Base-by-base conservation (phyloP, 2,888 invertebrate species). In the Argynnis bischoffii region DNA sequence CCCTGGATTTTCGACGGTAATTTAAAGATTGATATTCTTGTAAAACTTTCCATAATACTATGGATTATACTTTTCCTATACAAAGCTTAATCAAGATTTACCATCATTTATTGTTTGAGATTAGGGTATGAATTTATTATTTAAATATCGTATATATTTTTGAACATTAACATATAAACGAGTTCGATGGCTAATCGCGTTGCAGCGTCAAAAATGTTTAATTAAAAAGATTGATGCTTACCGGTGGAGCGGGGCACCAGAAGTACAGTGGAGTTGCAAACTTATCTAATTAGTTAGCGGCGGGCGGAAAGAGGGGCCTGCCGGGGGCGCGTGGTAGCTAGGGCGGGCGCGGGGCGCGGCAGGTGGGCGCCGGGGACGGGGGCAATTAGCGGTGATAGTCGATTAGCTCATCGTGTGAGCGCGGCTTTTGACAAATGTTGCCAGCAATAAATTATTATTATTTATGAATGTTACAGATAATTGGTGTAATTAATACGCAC, bases 201-300 rank as follows among this genome's bases (percentile, higher is more conserved):
- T 82, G 88, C 85, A 87, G 88, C 90, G 91, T 91, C 91, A 91
- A 92, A 92, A 91, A 90, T 91, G 88, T 92, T 92, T 92, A 91
- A 92, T 92, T 92, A 92, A 89, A 92, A 92, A 92, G 92, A 92
- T 92, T 92, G 90, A 92, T 91, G 92, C 89, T 90, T 88, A 89
- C 89, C 86, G 89, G 84, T 81, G 81, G 84, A 85, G 85, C 87
- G 83, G 85, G 88, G 87, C 83, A 86, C 87, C 88, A 90, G 90
- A 89, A 91, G 90, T 90, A 92, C 89, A 91, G 91, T 88, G 81
- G 86, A 91, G 91, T 90, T 91, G 90, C 88, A 89, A 92, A 92
- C 90, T 92, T 92, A 92, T 91, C 91, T 92, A 92, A 92, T 92
- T 92, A 92, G 92, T 91, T 87, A 80, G 87, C 83, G 84, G 82